Percentiles rank a stretch among this genome's conserved stretches.
These are phyloP conservation scores for Chrysopa pallens DNA, from an alignment of 1,140 invertebrate species.

Conservation along the genomic window DNA sequence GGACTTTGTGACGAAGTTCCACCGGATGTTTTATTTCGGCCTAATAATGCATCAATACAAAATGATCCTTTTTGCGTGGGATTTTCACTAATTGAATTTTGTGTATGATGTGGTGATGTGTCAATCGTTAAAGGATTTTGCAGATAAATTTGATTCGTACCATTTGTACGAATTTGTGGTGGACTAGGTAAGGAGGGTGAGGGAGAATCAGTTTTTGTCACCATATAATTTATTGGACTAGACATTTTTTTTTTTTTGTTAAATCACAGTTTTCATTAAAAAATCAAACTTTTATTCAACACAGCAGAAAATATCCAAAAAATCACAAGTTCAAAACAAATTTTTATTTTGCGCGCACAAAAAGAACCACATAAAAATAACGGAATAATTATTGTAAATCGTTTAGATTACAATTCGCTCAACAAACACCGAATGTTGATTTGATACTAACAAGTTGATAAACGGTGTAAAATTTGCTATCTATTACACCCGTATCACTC, in stretches of 20 bases:
- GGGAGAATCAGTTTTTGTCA: neutral
- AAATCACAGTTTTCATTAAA: no score
- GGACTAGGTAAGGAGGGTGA: neutral
- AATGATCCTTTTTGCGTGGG: slow-evolving; percentile 30
- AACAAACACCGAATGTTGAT: neutral
- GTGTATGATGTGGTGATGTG: slow-evolving; percentile 9
- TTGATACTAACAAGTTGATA: neutral
- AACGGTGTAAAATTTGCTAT: slow-evolving; percentile 8
- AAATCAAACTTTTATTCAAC: no score
- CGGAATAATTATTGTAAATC: no score
- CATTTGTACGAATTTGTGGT: slow-evolving; percentile 8
- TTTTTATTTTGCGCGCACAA: no score
- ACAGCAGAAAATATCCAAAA: no score
- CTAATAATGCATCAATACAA: slow-evolving; percentile 47
- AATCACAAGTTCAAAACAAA: no score
- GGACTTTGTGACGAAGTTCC: neutral
- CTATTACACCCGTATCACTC: slow-evolving; percentile 12
- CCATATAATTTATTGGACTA: slow-evolving; percentile 3
- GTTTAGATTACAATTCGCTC: neutral
- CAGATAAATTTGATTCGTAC: slow-evolving; percentile 8
- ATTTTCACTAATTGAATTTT: slow-evolving; percentile 19
- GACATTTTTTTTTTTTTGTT: neutral
- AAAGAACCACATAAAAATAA: no score
- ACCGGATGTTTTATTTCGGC: slow-evolving; percentile 7
- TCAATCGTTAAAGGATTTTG: slow-evolving; percentile 2